phyloP scores from a whole-genome alignment of 1,140 invertebrate genomes.

The Zaprionus camerounensis region DNA sequence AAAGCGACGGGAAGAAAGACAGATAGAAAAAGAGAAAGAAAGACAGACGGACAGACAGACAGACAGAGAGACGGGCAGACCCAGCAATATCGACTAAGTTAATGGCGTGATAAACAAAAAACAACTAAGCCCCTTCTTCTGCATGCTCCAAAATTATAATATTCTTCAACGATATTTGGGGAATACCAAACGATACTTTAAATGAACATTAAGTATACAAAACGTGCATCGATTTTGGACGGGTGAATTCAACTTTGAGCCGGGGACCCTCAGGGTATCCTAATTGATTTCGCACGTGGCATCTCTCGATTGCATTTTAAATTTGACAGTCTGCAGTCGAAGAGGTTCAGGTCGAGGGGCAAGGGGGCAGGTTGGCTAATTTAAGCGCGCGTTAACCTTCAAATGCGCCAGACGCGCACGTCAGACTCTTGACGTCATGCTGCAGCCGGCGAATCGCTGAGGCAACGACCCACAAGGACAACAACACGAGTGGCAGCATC shows the following conservation, averaged over 20 bases:
- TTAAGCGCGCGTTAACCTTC: constrained; percentile 4
- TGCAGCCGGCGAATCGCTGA: constrained; percentile 3
- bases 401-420: constrained; percentile 3
- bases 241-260: neutral
- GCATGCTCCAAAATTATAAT: too few species aligned
- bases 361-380: neutral
- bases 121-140: too few species aligned
- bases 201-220: neutral
- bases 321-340: neutral
- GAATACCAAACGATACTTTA: too few species aligned
- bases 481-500: neutral
- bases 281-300: constrained; percentile 8
- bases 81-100: too few species aligned
- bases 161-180: too few species aligned
- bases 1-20: too few species aligned
- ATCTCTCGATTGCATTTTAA: constrained; percentile 18
- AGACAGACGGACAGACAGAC: too few species aligned
- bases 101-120: too few species aligned
- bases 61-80: too few species aligned
- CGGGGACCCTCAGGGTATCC: neutral
- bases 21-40: too few species aligned
- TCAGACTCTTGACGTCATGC: constrained; percentile 16
- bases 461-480: constrained; percentile 23
- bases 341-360: neutral
- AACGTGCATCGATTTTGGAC: neutral